phyloP scores from a whole-genome alignment of 2,113 vertebrate genomes.

The Oceanodroma tethys region DNA sequence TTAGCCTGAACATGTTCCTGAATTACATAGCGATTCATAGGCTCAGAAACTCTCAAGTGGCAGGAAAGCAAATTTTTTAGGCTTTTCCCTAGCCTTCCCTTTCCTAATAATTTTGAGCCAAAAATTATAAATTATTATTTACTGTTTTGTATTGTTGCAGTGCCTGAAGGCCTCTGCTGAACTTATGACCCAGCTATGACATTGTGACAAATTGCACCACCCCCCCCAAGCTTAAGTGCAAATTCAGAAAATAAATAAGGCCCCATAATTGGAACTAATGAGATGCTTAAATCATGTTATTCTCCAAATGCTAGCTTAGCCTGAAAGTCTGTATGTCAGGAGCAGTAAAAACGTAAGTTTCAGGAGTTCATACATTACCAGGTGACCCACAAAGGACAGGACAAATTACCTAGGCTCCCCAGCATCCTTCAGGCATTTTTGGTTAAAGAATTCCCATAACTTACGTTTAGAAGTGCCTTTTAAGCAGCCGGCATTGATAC shows the following conservation, averaged over 20 bases:
- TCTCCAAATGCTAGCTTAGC: neutral
- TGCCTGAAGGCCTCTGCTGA: neutral
- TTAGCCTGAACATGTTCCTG: neutral
- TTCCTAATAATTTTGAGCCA: neutral
- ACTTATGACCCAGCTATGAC: neutral
- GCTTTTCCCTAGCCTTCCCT: neutral
- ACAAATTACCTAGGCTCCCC: neutral
- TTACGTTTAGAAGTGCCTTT: neutral
- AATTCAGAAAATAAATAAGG: conserved; percentile 22
- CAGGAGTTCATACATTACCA: neutral
- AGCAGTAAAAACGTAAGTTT: neutral
- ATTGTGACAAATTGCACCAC: neutral
- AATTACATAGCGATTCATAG: neutral
- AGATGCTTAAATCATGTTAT: neutral
- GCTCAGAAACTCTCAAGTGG: neutral
- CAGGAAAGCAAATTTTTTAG: neutral
- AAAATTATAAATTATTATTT: neutral
- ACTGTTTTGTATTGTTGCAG: neutral
- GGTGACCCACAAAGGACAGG: neutral
- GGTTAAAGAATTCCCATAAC: neutral
- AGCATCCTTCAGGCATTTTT: neutral
- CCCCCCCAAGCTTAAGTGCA: neutral
- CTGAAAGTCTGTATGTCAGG: neutral
- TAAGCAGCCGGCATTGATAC: neutral
- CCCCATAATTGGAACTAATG: conserved; percentile 14